Percentiles rank a stretch among this genome's conserved stretches.
These are phyloP conservation scores for Lasaia peninsularis DNA, from an alignment of 1,140 invertebrate species.

Conservation along the genomic window DNA sequence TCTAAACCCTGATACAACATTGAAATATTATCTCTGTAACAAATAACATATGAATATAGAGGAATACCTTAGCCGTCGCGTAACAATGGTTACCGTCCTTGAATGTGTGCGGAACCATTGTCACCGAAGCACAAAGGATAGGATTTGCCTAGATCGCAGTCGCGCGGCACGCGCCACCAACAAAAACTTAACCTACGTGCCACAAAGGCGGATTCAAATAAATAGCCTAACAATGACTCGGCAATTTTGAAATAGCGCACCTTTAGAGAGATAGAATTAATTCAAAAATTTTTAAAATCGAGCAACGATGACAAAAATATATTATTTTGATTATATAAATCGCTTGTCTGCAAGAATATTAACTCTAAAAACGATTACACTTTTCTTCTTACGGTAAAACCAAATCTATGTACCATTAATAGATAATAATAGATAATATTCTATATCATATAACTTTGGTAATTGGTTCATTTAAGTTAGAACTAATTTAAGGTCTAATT, in stretches of 20 bases:
- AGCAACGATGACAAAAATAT: too few species aligned
- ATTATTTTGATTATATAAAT: too few species aligned
- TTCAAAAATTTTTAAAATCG: not conserved
- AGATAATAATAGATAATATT: too few species aligned
- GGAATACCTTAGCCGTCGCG: conserved; percentile 31
- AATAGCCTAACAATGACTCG: not conserved
- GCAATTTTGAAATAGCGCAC: not conserved
- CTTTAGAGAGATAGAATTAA: not conserved
- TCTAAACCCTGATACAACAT: too few species aligned
- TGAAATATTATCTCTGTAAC: not conserved
- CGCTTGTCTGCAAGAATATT: too few species aligned
- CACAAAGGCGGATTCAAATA: conserved; percentile 1
- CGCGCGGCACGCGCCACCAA: conserved; percentile 35
- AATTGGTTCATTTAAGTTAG: too few species aligned
- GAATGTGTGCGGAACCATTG: conserved; percentile 68
- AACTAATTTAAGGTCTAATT: too few species aligned
- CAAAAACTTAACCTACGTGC: conserved; percentile 35
- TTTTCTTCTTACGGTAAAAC: too few species aligned
- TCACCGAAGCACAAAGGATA: conserved; percentile 62
- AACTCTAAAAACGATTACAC: too few species aligned
- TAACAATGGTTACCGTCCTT: conserved; percentile 62
- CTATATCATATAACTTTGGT: too few species aligned
- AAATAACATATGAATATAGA: conserved; percentile 29
- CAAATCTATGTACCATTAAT: too few species aligned
- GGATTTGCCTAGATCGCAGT: conserved; percentile 58